phyloP scores from a whole-genome alignment of 2,113 vertebrate species.

The Mixornis gularis region DNA sequence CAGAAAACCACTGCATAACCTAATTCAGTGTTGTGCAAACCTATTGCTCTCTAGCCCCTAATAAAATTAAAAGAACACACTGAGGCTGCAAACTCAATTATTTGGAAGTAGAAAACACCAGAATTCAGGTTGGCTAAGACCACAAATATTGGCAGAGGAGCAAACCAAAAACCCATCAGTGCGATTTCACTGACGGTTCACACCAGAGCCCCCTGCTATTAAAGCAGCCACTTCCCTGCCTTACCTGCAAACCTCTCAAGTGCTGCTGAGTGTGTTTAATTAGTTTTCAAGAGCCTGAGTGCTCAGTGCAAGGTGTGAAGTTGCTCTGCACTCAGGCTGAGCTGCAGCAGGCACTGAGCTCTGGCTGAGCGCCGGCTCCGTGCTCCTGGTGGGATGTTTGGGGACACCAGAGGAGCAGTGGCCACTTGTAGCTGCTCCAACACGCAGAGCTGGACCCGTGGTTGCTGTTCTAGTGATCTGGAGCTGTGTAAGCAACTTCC shows the following conservation, averaged over 20 bases:
- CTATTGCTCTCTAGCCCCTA: neutral
- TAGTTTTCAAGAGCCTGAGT: constrained; percentile 24
- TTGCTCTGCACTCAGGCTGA: neutral
- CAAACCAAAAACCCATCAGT: neutral
- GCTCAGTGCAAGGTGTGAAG: constrained; percentile 26
- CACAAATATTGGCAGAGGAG: neutral
- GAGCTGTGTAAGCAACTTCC: neutral
- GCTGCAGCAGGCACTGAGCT: neutral
- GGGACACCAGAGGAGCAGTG: neutral
- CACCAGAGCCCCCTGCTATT: neutral
- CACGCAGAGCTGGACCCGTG: neutral
- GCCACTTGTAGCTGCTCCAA: neutral
- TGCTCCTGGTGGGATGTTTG: neutral
- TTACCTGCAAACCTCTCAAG: neutral
- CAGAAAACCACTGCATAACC: neutral
- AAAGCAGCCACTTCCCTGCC: neutral
- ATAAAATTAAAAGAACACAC: neutral
- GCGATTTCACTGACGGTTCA: neutral
- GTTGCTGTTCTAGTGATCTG: neutral
- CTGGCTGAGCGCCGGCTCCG: neutral
- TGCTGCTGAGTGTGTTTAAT: constrained; percentile 22
- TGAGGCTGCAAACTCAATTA: neutral
- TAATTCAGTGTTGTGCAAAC: neutral
- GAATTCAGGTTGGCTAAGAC: neutral
- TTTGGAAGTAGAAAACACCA: neutral